phyloP scores from a whole-genome alignment of 2,113 vertebrate genomes.

The Ptychochromis oligacanthus region DNA sequence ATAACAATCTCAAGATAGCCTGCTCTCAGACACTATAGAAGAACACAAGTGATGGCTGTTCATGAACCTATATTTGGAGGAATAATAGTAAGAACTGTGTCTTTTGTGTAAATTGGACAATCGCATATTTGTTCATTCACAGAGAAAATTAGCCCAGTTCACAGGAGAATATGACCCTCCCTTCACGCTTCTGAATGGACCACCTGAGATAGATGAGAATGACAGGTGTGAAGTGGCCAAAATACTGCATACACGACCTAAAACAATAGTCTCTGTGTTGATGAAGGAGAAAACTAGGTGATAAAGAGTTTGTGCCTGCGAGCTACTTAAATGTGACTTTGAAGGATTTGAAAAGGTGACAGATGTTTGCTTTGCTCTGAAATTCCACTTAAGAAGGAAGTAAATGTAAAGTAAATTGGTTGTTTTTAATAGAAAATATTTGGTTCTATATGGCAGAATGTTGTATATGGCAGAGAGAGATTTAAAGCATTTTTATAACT shows the following conservation, averaged over 20 bases:
- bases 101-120: conserved; percentile 42
- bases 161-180: conserved; percentile 5
- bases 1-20: not conserved
- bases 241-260: conserved; percentile 33
- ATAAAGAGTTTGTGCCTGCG: conserved; percentile 28
- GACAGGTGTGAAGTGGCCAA: conserved; percentile 61
- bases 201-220: conserved; percentile 30
- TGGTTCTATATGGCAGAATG: not conserved
- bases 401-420: not conserved
- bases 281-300: conserved; percentile 31
- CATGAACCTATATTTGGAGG: conserved; percentile 20
- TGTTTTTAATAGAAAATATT: not conserved
- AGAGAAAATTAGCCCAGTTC: conserved; percentile 37
- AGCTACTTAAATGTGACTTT: conserved; percentile 13
- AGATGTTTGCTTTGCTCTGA: conserved; percentile 31
- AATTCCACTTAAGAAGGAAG: not conserved
- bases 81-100: conserved; percentile 18
- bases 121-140: conserved; percentile 35
- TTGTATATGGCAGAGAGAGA: not conserved
- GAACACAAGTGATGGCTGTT: not conserved
- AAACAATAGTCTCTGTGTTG: conserved; percentile 61
- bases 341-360: conserved; percentile 5
- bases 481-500: not conserved
- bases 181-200: conserved; percentile 16
- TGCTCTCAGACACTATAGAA: not conserved